These are phyloP conservation scores for Pachycephala philippinensis DNA, from an alignment of 2,113 vertebrate genomes.

Conservation along the genomic window DNA sequence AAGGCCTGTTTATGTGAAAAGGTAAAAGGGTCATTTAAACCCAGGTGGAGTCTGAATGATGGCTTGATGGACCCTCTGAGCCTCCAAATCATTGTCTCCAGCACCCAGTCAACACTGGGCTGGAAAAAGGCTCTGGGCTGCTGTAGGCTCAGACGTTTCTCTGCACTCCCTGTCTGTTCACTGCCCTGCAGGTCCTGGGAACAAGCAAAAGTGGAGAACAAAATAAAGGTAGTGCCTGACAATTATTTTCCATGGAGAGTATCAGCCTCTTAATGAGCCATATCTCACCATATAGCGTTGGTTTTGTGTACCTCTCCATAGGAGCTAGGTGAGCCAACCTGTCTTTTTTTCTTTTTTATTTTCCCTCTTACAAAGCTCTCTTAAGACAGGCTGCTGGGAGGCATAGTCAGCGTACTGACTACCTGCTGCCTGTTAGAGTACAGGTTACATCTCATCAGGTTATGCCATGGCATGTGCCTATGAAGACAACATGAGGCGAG, in stretches of 20 bases:
- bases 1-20: neutral
- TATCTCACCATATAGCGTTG: neutral
- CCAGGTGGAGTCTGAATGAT: neutral
- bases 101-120: neutral
- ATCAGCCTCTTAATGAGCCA: neutral
- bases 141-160: neutral
- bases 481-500: constrained; percentile 27
- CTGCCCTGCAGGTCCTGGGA: neutral
- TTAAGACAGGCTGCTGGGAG: neutral
- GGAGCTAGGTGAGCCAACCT: neutral
- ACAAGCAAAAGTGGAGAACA: accelerated
- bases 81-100: neutral
- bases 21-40: neutral
- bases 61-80: neutral
- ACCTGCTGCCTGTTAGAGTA: neutral
- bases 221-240: neutral
- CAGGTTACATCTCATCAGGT: constrained; percentile 20
- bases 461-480: neutral
- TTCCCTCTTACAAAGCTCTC: neutral
- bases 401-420: neutral
- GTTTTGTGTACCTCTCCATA: neutral
- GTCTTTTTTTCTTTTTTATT: neutral
- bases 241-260: neutral
- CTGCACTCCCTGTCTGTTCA: neutral
- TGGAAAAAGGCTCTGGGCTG: neutral